Percentiles rank a stretch among this genome's conserved stretches.
Conservation (phyloP, 2,797 vertebrate species). For the Myotis myotis region DNA sequence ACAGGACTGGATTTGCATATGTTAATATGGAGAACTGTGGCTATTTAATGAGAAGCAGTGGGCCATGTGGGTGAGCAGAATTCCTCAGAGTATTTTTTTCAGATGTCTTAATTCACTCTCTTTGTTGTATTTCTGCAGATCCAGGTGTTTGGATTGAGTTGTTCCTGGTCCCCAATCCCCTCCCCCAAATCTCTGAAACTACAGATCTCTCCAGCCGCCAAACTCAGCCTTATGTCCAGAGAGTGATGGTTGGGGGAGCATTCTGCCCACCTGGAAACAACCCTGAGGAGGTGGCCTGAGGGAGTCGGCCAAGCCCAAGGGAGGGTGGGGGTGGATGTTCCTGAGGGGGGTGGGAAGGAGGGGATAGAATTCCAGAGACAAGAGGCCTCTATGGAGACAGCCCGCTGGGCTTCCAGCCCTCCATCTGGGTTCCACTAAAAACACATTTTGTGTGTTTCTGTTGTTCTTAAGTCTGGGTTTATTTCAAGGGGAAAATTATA, state of each 20-base stretch:
- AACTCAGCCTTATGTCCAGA: not conserved
- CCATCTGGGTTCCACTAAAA: conserved; percentile 81
- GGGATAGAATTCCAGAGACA: conserved; percentile 66
- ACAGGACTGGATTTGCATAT: conserved; percentile 73
- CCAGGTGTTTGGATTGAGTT: conserved; percentile 72
- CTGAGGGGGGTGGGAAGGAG: not conserved
- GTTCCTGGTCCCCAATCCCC: conserved; percentile 6
- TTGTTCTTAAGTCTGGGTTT: conserved; percentile 77
- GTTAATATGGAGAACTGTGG: conserved; percentile 70
- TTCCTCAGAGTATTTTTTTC: conserved; percentile 76
- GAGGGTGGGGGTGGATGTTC: not conserved
- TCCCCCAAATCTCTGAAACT: conserved; percentile 61
- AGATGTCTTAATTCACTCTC: conserved; percentile 77
- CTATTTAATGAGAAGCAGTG: conserved; percentile 77
- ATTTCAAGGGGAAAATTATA: conserved; percentile 76
- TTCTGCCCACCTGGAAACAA: not conserved
- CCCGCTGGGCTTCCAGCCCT: conserved; percentile 71
- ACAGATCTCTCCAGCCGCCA: conserved; percentile 45
- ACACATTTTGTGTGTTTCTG: conserved; percentile 79
- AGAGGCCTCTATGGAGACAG: conserved; percentile 71
- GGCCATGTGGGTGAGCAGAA: conserved; percentile 73
- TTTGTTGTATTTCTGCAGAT: conserved; percentile 73
- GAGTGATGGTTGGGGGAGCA: not conserved
- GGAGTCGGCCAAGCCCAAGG: not conserved
- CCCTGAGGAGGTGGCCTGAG: not conserved